These are phyloP conservation scores for Dromococcyx pavoninus DNA, from an alignment of 2,797 vertebrate species.

Conservation along the genomic window DNA sequence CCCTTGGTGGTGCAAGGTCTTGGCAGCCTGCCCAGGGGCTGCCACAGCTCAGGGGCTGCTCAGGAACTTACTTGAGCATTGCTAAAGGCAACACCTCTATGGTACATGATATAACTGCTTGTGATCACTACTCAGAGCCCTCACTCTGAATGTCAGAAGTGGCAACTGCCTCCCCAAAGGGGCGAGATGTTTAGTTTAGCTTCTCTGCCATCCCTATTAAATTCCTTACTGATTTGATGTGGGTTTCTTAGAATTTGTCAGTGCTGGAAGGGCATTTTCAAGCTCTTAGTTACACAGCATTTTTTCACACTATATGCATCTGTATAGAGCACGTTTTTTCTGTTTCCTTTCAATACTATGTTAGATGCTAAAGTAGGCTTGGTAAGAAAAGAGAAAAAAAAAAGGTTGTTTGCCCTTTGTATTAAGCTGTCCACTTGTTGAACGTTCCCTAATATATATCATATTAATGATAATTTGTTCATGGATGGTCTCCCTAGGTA, in stretches of 20 bases:
- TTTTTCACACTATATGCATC: neutral
- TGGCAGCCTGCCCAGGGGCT: neutral
- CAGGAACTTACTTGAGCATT: neutral
- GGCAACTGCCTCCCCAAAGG: neutral
- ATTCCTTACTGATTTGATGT: neutral
- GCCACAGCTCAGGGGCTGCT: neutral
- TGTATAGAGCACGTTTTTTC: neutral
- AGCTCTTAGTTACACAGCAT: neutral
- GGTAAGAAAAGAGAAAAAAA: neutral
- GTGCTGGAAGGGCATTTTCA: neutral
- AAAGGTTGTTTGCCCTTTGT: neutral
- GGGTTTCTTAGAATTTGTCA: neutral
- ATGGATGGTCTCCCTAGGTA: neutral
- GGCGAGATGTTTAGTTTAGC: neutral
- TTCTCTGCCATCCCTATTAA: neutral
- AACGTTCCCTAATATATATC: neutral
- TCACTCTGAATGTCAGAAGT: neutral
- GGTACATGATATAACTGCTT: neutral
- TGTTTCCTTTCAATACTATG: neutral
- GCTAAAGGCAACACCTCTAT: neutral
- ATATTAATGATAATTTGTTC: neutral
- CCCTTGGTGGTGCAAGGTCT: accelerated
- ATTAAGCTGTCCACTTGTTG: neutral
- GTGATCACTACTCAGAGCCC: neutral
- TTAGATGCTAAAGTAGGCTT: neutral